A percentile compares a stretch with the other conserved stretches of the same genome.
These are phyloP conservation scores for Venustaconcha ellipsiformis DNA, from an alignment of 1,140 invertebrate genomes.

Conservation along the genomic window DNA sequence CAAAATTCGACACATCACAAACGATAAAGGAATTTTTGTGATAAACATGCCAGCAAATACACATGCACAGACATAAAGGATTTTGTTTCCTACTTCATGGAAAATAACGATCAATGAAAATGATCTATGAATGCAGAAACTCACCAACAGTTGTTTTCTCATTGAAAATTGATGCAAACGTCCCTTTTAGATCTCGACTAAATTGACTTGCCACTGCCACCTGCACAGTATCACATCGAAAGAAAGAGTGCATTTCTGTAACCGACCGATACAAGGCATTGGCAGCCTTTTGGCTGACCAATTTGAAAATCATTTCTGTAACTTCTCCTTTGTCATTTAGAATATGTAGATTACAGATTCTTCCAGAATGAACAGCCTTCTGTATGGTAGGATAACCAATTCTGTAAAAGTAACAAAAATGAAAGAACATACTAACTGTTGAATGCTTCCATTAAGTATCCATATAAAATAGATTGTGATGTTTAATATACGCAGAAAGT, in stretches of 20 bases:
- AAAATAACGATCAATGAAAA: no score
- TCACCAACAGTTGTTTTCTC: slow-evolving; percentile 83
- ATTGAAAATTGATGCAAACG: slow-evolving; percentile 88
- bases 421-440: no score
- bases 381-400: slow-evolving; percentile 87
- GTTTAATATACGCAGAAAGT: no score
- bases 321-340: slow-evolving; percentile 76
- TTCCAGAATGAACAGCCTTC: slow-evolving; percentile 81
- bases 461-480: no score
- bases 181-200: slow-evolving; percentile 89
- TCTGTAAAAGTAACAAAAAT: slow-evolving; percentile 71
- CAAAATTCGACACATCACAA: no score
- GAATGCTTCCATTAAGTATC: no score
- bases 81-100: no score
- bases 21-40: no score
- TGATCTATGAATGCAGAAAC: slow-evolving; percentile 3
- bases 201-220: slow-evolving; percentile 89
- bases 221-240: slow-evolving; percentile 89
- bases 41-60: no score
- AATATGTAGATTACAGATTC: slow-evolving; percentile 79
- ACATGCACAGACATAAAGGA: no score
- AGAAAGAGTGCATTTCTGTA: slow-evolving; percentile 92
- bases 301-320: slow-evolving; percentile 79
- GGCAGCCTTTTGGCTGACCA: slow-evolving; percentile 82
- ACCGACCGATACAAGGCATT: slow-evolving; percentile 87